Conservation (phyloP, 2,888 invertebrate genomes). For the Standfussiana lucernea region DNA sequence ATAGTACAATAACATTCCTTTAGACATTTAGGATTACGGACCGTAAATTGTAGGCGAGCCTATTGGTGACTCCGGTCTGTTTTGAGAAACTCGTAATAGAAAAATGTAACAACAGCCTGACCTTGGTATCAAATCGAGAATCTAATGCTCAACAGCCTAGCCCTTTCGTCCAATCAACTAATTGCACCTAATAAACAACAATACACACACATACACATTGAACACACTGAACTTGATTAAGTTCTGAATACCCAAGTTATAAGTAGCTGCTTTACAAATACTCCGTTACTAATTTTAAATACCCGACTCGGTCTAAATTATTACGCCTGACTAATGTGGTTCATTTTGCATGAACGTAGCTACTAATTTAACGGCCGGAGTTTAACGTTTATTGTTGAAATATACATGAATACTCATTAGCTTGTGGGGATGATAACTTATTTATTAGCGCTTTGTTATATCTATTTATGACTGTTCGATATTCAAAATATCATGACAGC, state of each 20-base stretch:
- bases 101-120: neutral
- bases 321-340: constrained; percentile 51
- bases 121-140: neutral
- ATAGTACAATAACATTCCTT: neutral
- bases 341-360: constrained; percentile 52
- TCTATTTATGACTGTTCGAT: neutral
- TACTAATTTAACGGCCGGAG: constrained; percentile 52
- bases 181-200: neutral
- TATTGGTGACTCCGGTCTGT: neutral
- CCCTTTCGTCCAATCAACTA: neutral
- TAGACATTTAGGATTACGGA: neutral
- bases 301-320: constrained; percentile 41
- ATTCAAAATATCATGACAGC: constrained; percentile 12
- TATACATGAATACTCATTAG: constrained; percentile 57
- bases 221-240: constrained; percentile 37
- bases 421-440: constrained; percentile 41
- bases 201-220: constrained; percentile 1
- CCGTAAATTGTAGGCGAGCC: neutral
- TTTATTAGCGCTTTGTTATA: constrained; percentile 29
- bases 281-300: constrained; percentile 45
- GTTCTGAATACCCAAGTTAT: constrained; percentile 33
- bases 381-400: constrained; percentile 56
- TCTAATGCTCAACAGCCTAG: neutral
- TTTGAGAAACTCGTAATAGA: neutral
- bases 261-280: constrained; percentile 48